Base-by-base conservation (phyloP, 2,888 invertebrate species). In the Archips xylosteana region DNA sequence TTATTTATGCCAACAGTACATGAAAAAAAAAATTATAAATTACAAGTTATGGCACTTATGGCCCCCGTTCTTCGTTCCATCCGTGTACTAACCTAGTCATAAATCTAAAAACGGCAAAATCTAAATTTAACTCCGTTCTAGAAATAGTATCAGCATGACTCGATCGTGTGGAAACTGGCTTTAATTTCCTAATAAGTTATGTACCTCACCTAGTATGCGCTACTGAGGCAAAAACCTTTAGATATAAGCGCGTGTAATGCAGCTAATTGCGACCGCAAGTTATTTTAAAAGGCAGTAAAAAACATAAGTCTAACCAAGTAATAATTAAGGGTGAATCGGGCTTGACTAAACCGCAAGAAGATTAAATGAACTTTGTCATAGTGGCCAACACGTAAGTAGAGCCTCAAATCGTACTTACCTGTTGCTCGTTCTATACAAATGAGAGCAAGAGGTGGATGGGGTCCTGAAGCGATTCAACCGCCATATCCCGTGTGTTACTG, bases 231-330 rank as follows among this genome's bases (percentile, higher is more conserved):
- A 34, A 51, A 42, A 15, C 34, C 2, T 12, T 39, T 39, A 9
- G 8, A 23, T 15, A 51, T 34, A 51, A 51, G 6, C 36, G 36
- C 45, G n/a, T 23, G 23, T 9, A 15, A n/a, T 54, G 62, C 49
- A 49, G 34, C 39, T 64, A 59, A 73, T 68, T 63, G 63, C 13
- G 49, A 73, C 73, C 73, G 32, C 73, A 69, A 64, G 32, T 63
- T 49, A 32, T 64, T 63, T 15, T 32, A 49, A 36, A 36, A 47
- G 15, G 45, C 42, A 9, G 13, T 68, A 73, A 73, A 67, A 73
- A 73, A 49, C 68, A 47, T 51, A 66, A 45, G 32, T 49, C 62
- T 60, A 67, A 12, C 32, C 13, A 65, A 62, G 47, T 59, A 69
- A 23, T 23, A 23, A 69, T 73, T 68, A 68, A 54, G 34, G 5